A percentile compares a stretch with the other conserved stretches of the same genome.
Conservation (phyloP, 2,888 invertebrate genomes). For the Eupelmus urozonus region DNA sequence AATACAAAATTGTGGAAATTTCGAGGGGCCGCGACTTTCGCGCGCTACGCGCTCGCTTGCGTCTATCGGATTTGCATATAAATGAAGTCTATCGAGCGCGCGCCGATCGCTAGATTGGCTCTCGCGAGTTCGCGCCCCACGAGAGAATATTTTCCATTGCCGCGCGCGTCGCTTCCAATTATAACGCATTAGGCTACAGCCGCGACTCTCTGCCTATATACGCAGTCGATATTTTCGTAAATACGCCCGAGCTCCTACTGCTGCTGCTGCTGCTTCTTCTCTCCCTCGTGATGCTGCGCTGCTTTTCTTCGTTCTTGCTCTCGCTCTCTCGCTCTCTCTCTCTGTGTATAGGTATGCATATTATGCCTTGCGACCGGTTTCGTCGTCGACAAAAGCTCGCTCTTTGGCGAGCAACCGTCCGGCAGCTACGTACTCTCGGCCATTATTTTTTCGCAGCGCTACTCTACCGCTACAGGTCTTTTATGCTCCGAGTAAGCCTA, state of each 20-base stretch:
- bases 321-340: neutral
- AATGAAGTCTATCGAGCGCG: constrained; percentile 32
- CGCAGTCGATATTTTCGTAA: constrained; percentile 1
- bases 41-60: neutral
- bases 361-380: constrained; percentile 36
- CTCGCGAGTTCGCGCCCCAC: no score
- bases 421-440: no score
- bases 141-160: neutral
- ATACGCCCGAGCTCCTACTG: neutral
- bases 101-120: neutral
- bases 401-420: constrained; percentile 9
- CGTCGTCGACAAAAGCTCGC: constrained; percentile 3
- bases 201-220: no score
- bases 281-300: neutral
- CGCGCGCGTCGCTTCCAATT: constrained; percentile 33
- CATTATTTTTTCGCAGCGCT: no score
- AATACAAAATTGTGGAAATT: neutral
- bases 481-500: no score
- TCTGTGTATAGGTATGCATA: neutral
- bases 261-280: neutral
- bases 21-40: neutral
- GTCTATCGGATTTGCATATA: constrained; percentile 49
- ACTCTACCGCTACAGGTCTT: no score
- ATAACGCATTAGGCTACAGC: constrained; percentile 5
- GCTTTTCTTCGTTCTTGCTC: neutral